Percentiles rank a stretch among this genome's conserved stretches.
Evolutionary conservation across 2,113 vertebrate genomes (phyloP).

Genomic region (Dissostichus mawsoni): DNA sequence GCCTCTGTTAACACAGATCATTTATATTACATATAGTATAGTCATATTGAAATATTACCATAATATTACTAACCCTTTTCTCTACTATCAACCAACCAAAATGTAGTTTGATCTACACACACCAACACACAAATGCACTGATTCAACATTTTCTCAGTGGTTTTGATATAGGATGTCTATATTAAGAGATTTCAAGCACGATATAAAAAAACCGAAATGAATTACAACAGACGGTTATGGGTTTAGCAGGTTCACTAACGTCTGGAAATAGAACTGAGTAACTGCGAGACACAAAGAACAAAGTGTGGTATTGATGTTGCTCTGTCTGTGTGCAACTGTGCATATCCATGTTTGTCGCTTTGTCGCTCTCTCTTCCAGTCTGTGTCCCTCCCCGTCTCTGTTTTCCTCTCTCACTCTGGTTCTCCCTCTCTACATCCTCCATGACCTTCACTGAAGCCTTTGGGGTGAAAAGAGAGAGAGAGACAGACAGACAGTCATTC

Average conservation of each 20-base stretch:
- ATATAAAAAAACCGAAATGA: background rate
- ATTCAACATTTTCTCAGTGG: background rate
- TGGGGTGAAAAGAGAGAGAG: conserved; percentile 15
- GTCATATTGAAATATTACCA: background rate
- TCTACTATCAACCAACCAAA: background rate
- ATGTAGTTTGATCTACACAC: background rate
- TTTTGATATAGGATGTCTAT: conserved; percentile 14
- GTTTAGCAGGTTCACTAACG: conserved; percentile 47
- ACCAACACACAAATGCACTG: background rate
- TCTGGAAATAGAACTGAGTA: conserved; percentile 60
- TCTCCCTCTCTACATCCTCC: conserved; percentile 29
- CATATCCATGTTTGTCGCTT: conserved; percentile 11
- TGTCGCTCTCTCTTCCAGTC: conserved; percentile 16
- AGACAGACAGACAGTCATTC: conserved; percentile 14
- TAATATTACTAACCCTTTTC: too few species aligned
- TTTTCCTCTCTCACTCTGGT: background rate
- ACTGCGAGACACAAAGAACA: conserved; percentile 29
- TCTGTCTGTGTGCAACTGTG: background rate
- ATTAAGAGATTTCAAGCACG: background rate
- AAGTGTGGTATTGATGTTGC: conserved; percentile 21
- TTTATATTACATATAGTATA: background rate
- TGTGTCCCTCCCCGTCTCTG: background rate
- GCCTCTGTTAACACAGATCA: too few species aligned
- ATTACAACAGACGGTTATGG: conserved; percentile 1
- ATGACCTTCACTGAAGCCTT: conserved; percentile 62